Percentiles rank a stretch among this genome's conserved stretches.
Evolutionary conservation across 2,888 invertebrate genomes (phyloP).

Genomic region (Syrphus vitripennis): DNA sequence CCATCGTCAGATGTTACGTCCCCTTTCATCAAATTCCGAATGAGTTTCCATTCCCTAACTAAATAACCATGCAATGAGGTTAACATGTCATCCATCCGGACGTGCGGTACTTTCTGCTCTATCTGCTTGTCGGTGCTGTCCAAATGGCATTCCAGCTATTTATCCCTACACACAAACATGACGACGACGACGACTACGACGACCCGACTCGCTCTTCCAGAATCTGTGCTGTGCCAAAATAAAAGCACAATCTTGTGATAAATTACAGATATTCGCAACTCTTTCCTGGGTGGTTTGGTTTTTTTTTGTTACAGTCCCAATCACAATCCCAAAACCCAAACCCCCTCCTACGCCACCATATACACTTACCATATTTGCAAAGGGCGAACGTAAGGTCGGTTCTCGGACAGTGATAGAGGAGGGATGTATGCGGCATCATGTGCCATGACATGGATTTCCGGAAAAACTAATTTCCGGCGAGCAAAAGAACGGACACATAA

Average conservation of each 20-base stretch:
- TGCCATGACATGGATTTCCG: conserved; percentile 69
- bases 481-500: conserved; percentile 67
- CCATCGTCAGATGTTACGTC: conserved; percentile 43
- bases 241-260: conserved; percentile 68
- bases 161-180: conserved; percentile 45
- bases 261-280: conserved; percentile 69
- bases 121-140: conserved; percentile 39
- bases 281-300: conserved; percentile 43
- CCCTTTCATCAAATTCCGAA: conserved; percentile 63
- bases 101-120: conserved; percentile 30
- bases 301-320: background rate
- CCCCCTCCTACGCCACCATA: background rate
- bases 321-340: background rate
- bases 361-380: conserved; percentile 15
- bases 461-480: conserved; percentile 69
- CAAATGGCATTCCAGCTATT: conserved; percentile 51
- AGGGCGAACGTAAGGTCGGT: conserved; percentile 11
- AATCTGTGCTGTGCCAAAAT: conserved; percentile 64
- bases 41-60: conserved; percentile 60
- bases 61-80: conserved; percentile 69
- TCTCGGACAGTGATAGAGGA: conserved; percentile 19
- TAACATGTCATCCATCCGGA: conserved; percentile 64
- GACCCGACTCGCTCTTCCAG: background rate
- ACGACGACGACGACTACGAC: too few species aligned
- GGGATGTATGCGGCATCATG: conserved; percentile 50